Conservation (phyloP, 2,113 vertebrate genomes). For the Crotalus tigris region DNA sequence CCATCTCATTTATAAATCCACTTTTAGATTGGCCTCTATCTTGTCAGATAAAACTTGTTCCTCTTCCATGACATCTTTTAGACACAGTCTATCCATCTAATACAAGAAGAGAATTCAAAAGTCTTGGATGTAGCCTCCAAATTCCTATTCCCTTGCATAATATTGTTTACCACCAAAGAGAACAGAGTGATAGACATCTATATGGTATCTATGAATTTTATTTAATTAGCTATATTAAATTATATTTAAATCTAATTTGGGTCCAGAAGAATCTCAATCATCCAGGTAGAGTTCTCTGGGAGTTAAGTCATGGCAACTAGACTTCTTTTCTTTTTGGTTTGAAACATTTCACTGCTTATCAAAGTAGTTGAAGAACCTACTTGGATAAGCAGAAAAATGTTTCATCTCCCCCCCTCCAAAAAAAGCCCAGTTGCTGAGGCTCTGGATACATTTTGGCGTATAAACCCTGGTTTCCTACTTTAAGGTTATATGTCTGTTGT, state of each 20-base stretch:
- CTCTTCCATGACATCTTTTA: not conserved
- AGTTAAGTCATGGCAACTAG: no score
- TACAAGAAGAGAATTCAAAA: not conserved
- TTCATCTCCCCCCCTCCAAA: no score
- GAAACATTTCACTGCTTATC: no score
- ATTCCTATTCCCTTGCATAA: not conserved
- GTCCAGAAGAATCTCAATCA: not conserved
- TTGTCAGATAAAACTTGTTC: not conserved
- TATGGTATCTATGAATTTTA: not conserved
- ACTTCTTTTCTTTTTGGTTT: no score
- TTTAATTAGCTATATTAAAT: not conserved
- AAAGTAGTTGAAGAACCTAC: no score
- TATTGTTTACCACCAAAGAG: not conserved
- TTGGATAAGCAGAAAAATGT: no score
- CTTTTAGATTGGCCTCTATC: not conserved
- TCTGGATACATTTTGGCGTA: not conserved
- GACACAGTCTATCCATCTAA: not conserved
- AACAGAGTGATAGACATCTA: not conserved
- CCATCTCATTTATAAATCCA: not conserved
- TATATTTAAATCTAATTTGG: not conserved
- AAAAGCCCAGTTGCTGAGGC: not conserved
- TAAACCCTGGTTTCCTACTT: not conserved
- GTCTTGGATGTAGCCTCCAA: not conserved
- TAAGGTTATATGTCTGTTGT: not conserved
- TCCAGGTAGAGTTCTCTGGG: no score